A percentile compares a stretch with the other conserved stretches of the same genome.
These are phyloP conservation scores for Nanorana parkeri DNA, from an alignment of 2,113 vertebrate genomes.

Conservation along the genomic window DNA sequence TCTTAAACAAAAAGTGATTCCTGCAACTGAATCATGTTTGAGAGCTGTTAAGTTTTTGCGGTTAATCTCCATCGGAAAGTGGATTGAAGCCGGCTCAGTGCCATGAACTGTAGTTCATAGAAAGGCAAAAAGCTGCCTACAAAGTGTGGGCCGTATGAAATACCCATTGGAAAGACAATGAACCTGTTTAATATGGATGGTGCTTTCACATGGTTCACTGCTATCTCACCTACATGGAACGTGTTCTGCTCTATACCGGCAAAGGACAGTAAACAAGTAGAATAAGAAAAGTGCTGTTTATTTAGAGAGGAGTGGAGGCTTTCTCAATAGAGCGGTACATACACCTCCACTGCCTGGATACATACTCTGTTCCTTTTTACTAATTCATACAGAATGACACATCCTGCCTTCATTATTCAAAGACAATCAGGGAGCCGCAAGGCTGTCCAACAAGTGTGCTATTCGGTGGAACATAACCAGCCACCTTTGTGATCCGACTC, in stretches of 20 bases:
- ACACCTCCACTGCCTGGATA: slow-evolving; percentile 58
- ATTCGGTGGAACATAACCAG: slow-evolving; percentile 54
- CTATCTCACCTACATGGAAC: slow-evolving; percentile 61
- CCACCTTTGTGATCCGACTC: slow-evolving; percentile 44
- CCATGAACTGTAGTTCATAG: slow-evolving; percentile 31
- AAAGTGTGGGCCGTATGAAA: slow-evolving; percentile 18
- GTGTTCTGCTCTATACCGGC: slow-evolving; percentile 59
- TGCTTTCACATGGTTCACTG: slow-evolving; percentile 63
- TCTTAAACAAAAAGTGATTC: slow-evolving; percentile 10
- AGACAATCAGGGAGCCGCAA: slow-evolving; percentile 54
- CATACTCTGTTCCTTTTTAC: slow-evolving; percentile 61
- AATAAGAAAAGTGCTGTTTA: slow-evolving; percentile 59
- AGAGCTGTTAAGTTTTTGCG: slow-evolving; percentile 25
- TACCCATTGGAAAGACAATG: slow-evolving; percentile 21
- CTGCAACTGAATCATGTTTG: not conserved
- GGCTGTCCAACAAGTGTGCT: slow-evolving; percentile 51
- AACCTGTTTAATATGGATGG: slow-evolving; percentile 55
- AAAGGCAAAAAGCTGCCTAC: slow-evolving; percentile 5
- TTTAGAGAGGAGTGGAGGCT: slow-evolving; percentile 60
- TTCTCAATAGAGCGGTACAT: slow-evolving; percentile 61
- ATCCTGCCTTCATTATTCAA: slow-evolving; percentile 56
- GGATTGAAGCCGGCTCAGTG: slow-evolving; percentile 19
- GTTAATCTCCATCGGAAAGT: slow-evolving; percentile 43
- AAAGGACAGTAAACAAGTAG: slow-evolving; percentile 61
- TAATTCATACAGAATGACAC: slow-evolving; percentile 62